Conservation (phyloP, 37 sponge, comb jelly and placozoan species). For the Cliona cf. orientalis region DNA sequence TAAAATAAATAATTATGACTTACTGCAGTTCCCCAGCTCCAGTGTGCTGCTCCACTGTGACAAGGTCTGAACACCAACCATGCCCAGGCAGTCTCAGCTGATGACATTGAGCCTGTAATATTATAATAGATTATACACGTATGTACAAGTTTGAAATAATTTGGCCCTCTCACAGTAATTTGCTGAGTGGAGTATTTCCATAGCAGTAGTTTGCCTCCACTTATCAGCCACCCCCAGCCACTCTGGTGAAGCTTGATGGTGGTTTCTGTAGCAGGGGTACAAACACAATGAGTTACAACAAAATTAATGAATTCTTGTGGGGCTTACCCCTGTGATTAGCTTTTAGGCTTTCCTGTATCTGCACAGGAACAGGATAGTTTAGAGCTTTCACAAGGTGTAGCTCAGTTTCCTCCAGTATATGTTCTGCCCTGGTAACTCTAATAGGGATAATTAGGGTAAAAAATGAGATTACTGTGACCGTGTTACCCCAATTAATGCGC, state of each 20-base stretch:
- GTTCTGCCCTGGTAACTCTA: conserved; percentile 36
- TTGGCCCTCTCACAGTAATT: conserved; percentile 15
- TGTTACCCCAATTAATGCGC: background rate
- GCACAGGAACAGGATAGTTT: conserved; percentile 59
- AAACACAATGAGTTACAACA: background rate
- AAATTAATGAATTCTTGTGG: background rate
- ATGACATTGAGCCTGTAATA: conserved; percentile 32
- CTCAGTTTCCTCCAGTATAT: conserved; percentile 46
- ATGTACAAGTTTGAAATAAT: background rate
- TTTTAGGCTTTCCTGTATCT: conserved; percentile 56
- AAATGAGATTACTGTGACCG: background rate
- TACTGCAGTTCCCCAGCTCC: background rate
- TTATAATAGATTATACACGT: background rate
- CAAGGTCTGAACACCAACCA: conserved; percentile 56
- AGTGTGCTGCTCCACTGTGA: conserved; percentile 24
- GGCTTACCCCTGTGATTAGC: conserved; percentile 18
- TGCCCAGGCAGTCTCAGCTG: conserved; percentile 21
- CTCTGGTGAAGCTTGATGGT: conserved; percentile 31
- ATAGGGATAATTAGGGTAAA: background rate
- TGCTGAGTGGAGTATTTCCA: conserved; percentile 47
- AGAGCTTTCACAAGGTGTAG: conserved; percentile 52
- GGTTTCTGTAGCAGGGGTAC: conserved; percentile 7
- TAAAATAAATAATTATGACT: no score
- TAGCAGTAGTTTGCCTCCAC: conserved; percentile 28
- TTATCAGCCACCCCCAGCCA: conserved; percentile 68